phyloP scores from a whole-genome alignment of 2,797 vertebrate species.

The Neosalanx taihuensis region DNA sequence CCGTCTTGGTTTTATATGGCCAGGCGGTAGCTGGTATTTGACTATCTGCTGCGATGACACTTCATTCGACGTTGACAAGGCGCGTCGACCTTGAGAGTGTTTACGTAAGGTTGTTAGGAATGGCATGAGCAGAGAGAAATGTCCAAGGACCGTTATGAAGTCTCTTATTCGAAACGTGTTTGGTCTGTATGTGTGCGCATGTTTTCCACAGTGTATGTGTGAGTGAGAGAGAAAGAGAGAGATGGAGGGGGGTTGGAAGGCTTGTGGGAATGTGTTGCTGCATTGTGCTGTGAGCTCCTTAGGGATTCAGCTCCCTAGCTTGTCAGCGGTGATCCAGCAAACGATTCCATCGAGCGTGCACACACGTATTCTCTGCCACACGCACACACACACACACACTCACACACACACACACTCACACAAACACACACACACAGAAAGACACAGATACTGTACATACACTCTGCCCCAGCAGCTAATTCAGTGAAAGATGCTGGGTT shows the following conservation, averaged over 20 bases:
- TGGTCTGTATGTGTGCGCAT: background rate
- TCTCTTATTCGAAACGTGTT: too few relatives aligned
- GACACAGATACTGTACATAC: slow-evolving; percentile 21
- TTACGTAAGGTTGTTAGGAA: background rate
- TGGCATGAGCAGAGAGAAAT: too few relatives aligned
- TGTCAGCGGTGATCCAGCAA: slow-evolving; percentile 22
- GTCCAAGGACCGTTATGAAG: too few relatives aligned
- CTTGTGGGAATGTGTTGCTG: background rate
- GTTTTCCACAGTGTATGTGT: background rate
- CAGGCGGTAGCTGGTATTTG: background rate
- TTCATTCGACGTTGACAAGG: background rate
- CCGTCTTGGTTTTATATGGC: background rate
- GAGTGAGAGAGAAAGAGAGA: background rate
- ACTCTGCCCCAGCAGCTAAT: slow-evolving; percentile 34
- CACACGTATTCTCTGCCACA: slow-evolving; percentile 3
- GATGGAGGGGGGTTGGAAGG: background rate
- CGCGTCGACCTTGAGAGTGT: background rate
- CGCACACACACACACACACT: slow-evolving; percentile 16
- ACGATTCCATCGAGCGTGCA: slow-evolving; percentile 18
- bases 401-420: background rate
- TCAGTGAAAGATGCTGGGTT: background rate
- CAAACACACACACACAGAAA: slow-evolving; percentile 10
- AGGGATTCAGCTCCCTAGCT: slow-evolving; percentile 5
- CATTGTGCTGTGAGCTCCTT: background rate
- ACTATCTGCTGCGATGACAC: background rate